Base-by-base conservation (phyloP, 2,888 invertebrate genomes). In the Cataglyphis albicans region DNA sequence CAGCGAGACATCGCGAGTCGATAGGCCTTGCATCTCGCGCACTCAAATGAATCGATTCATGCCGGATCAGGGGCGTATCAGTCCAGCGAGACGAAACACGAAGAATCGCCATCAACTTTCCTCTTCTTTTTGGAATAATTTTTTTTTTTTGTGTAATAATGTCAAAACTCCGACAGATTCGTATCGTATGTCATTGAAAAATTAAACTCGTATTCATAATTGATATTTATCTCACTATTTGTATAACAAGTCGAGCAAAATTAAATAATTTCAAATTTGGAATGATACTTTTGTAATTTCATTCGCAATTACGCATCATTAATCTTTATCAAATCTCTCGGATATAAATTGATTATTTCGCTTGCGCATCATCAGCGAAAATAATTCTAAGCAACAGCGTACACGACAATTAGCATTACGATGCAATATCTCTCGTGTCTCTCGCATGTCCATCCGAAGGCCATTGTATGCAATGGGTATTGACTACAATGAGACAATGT, bases 1-100 rank as follows among this genome's bases (percentile, higher is more conserved):
- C 38, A 41, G 15, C 73, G 59, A 74, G 59, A 57, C 61, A 18
- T 44, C n/a, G 80, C 41, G 44, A 73, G 70, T 44, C 48, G 52
- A 65, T 41, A 18, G 25, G 35, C 32, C 32, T 32, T 18, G 12
- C 25, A 57, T 65, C n/a, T 55, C 55, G 29, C 38, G 15, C 55
- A 32, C 67, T 41, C 76, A 55, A 57, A 76, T 76, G 67, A 55
- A 76, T 76, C 76, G 55, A 76, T 67, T 76, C 67, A 65, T 35
- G 67, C 25, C 35, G n/a, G 29, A 76, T 52, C 68, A 76, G 15
- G 41, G 3, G 29, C 67, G 38, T 57, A 5, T n/a, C n/a, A n/a
- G 4, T 52, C 2, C 2, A 10, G 7, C 35, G 35, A 41, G n/a
- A 44, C 29, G 59, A 9, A n/a, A 41, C 64, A 41, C 21, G 38